Base-by-base conservation (phyloP, 2,113 vertebrate species). In the Guaruba guarouba region DNA sequence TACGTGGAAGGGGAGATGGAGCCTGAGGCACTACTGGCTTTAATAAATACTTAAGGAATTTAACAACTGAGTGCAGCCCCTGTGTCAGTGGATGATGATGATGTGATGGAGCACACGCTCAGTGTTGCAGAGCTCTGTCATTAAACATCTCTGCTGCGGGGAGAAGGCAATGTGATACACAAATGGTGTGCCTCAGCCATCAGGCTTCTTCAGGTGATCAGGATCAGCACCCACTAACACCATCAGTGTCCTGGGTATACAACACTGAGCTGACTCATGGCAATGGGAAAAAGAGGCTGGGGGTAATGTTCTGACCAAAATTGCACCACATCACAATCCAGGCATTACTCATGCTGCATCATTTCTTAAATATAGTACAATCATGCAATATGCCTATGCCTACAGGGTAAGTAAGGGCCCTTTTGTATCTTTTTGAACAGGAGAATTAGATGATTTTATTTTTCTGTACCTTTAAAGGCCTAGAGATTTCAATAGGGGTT, bases 21-120 rank as follows among this genome's bases (percentile, higher is more conserved):
- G 96, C 96, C 96, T 84, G 84, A 96, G 97, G 96, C 96, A 77
- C 63, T 95, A n/a, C 93, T 86, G 94, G 89, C 92, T 97, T 96
- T 95, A 95, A 94, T 97, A 95, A 97, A 97, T 97, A 94, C 96
- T 96, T 62, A 49, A 81, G 95, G 92, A 96, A 92, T 97, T 94
- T 91, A 94, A 86, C 80, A 94, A 5, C 62, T 75, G 49, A 8
- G 78, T 59, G 88, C 90, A 92, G 92, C 17, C 78, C 88, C 57
- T 4, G 67, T 79, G 94, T 88, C 87, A 29, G 73, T 6, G 88
- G 78, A 7, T 59, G 91, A 41, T 41, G 95, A 69, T 83, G 96
- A 85, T 93, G 93, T 84, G 96, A 87, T 37, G 76, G 66, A 59
- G 94, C 73, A 89, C 76, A 35, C 3, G 10, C 66, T 76, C 48